Conservation (phyloP, 2,797 vertebrate species). For the Aphelocoma californica region DNA sequence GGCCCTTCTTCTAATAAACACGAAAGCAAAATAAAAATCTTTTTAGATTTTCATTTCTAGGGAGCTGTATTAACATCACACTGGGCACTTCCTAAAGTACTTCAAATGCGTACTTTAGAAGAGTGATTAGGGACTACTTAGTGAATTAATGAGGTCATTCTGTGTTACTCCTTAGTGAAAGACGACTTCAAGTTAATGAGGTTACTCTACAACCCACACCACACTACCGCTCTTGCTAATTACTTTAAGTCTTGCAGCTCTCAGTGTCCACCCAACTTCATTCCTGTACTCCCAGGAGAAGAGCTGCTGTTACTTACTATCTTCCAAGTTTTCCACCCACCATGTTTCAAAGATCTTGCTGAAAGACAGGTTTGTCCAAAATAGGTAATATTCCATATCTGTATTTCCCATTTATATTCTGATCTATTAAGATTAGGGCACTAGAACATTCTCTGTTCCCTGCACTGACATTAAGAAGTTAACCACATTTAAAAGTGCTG, state of each 20-base stretch:
- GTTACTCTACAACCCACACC: not conserved
- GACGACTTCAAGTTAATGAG: not conserved
- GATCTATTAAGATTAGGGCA: not conserved
- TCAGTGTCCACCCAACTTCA: not conserved
- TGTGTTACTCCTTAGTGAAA: not conserved
- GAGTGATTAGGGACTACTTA: constrained; percentile 1
- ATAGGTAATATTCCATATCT: not conserved
- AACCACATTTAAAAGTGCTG: not conserved
- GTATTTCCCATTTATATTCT: not conserved
- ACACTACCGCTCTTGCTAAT: not conserved
- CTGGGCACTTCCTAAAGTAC: not conserved
- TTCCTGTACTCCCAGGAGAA: not conserved
- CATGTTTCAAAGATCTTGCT: not conserved
- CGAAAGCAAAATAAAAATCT: not conserved
- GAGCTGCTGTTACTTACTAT: not conserved
- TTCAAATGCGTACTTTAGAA: not conserved
- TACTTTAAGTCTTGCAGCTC: not conserved
- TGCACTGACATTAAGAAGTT: not conserved
- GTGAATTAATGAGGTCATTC: constrained; percentile 9
- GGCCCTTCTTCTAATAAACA: not conserved
- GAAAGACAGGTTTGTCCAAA: not conserved
- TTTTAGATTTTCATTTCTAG: not conserved
- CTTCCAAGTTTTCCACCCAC: not conserved
- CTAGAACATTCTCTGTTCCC: not conserved
- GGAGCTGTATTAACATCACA: not conserved